phyloP scores from a whole-genome alignment of 2,888 invertebrate genomes.

The Aphodius granarius region DNA sequence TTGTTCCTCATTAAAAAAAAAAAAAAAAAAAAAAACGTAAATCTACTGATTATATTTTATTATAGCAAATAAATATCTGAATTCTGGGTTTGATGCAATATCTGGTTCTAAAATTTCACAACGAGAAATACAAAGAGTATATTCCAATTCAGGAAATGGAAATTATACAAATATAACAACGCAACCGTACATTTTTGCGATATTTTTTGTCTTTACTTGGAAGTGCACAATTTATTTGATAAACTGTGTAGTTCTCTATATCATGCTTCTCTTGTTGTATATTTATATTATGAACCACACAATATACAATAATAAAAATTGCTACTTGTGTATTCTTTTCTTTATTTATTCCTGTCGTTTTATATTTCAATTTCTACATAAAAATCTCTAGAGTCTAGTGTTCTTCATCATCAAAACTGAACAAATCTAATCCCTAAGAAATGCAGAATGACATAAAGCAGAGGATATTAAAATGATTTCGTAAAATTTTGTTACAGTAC shows the following conservation, averaged over 20 bases:
- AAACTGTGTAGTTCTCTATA: conserved; percentile 22
- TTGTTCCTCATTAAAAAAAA: neutral
- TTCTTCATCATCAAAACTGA: too few species aligned
- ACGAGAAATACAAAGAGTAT: neutral
- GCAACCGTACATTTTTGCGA: neutral
- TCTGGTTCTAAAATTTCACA: neutral
- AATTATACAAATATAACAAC: neutral
- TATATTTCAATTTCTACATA: too few species aligned
- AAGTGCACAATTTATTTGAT: conserved; percentile 11
- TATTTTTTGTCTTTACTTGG: neutral
- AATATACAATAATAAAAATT: conserved; percentile 17
- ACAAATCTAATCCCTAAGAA: too few species aligned
- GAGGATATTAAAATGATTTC: neutral
- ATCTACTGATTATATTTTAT: neutral
- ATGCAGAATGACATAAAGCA: too few species aligned
- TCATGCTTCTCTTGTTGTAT: conserved; percentile 27
- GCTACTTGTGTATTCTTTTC: neutral
- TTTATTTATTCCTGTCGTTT: too few species aligned
- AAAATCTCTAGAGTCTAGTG: too few species aligned
- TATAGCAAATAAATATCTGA: neutral
- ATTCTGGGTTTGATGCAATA: neutral
- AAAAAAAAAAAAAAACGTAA: neutral
- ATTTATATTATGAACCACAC: conserved; percentile 25
- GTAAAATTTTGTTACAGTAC: neutral
- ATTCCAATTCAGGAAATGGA: neutral